Percentiles rank a stretch among this genome's conserved stretches.
phyloP scores from a whole-genome alignment of 1,140 invertebrate species.

The Lordiphosa collinella region DNA sequence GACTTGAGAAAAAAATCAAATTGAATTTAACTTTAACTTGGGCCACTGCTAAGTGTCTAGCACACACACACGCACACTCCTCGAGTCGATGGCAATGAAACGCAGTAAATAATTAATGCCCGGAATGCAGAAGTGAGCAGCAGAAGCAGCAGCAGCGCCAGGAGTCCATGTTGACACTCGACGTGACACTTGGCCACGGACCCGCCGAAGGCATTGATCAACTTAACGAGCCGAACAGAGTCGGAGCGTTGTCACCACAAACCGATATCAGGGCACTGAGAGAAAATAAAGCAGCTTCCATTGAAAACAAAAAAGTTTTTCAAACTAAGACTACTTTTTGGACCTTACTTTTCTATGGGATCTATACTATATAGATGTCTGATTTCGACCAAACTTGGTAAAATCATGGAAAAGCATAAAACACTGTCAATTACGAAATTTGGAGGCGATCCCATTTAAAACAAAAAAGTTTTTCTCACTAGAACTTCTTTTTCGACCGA shows the following conservation, averaged over 20 bases:
- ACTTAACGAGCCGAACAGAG: constrained; percentile 11
- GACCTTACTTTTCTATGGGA: too few relatives aligned
- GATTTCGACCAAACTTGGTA: too few relatives aligned
- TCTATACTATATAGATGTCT: too few relatives aligned
- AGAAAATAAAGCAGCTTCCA: too few relatives aligned
- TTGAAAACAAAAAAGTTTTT: too few relatives aligned
- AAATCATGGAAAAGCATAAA: too few relatives aligned
- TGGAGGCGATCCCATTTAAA: too few relatives aligned
- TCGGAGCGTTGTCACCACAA: constrained; percentile 1
- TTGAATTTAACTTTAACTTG: constrained; percentile 6
- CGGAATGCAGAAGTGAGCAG: constrained; percentile 6
- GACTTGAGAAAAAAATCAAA: neutral
- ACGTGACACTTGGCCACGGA: constrained; percentile 7
- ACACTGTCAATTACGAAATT: too few relatives aligned
- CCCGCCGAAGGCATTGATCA: constrained; percentile 12
- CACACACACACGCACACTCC: neutral
- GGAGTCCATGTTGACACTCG: constrained; percentile 8
- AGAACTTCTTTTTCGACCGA: too few relatives aligned
- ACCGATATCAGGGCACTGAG: too few relatives aligned
- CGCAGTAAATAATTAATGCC: constrained; percentile 12
- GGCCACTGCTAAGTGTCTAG: constrained; percentile 1
- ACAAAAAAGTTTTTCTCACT: too few relatives aligned
- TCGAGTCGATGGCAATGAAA: constrained; percentile 6
- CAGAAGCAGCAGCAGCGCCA: neutral
- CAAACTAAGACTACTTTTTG: too few relatives aligned